phyloP scores from a whole-genome alignment of 2,113 vertebrate species.

The Aix galericulata region DNA sequence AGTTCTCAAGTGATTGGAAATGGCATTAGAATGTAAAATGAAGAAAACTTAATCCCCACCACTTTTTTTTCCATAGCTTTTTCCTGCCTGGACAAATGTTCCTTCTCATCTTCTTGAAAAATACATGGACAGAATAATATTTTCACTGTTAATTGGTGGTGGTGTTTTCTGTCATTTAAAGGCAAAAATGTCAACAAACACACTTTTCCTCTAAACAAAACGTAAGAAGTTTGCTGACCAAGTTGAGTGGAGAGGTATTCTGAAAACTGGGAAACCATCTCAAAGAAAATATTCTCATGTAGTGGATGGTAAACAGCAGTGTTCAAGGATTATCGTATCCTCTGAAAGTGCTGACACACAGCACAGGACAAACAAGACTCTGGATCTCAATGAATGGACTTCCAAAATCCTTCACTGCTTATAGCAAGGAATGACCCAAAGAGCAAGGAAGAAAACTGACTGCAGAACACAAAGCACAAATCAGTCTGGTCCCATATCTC shows the following conservation, averaged over 20 bases:
- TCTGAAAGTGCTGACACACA: background rate
- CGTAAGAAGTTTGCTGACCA: background rate
- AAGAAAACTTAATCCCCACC: slow-evolving; percentile 43
- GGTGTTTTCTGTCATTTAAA: background rate
- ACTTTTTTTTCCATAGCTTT: slow-evolving; percentile 18
- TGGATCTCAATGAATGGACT: background rate
- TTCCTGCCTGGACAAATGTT: slow-evolving; percentile 28
- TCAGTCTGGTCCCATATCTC: background rate
- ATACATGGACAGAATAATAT: background rate
- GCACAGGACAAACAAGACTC: background rate
- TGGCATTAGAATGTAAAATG: slow-evolving; percentile 53
- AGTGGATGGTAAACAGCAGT: background rate
- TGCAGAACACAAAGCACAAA: background rate
- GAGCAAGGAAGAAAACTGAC: background rate
- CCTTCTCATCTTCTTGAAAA: slow-evolving; percentile 46
- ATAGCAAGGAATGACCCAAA: background rate
- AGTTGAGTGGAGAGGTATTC: background rate
- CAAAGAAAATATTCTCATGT: background rate
- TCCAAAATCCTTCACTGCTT: background rate
- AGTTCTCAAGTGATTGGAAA: slow-evolving; percentile 30
- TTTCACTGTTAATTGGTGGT: background rate
- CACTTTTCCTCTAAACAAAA: background rate
- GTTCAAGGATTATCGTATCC: background rate
- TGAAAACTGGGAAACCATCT: background rate
- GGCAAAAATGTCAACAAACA: background rate